Base-by-base conservation (phyloP, 2,797 vertebrate genomes). In the Oreortyx pictus region DNA sequence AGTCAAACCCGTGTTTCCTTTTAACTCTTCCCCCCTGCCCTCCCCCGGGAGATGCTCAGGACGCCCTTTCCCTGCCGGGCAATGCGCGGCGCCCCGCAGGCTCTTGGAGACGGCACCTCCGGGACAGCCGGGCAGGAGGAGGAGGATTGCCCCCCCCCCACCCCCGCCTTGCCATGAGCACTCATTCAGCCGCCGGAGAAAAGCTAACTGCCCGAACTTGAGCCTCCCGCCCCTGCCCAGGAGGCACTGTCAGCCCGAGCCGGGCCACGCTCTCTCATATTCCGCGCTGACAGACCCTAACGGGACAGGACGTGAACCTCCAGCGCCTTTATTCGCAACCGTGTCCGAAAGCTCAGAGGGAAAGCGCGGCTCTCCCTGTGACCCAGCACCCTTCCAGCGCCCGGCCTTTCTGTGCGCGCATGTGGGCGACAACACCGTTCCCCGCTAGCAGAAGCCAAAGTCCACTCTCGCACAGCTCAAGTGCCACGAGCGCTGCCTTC, bases 381-480 rank as follows among this genome's bases (percentile, higher is more conserved):
- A 75, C 11, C 52, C 11, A 66, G 27, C 70, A n/a, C 54, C 35
- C 65, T 31, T 44, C 67, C 83, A 82, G 86, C 77, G 65, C 82
- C 82, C 17, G 60, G 86, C 78, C 72, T 84, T 89, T 91, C 43
- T 71, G 59, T 83, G 84, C 37, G 73, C 83, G 64, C 74, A 41
- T 70, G 62, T 62, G 72, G 62, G 74, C 29, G 93, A 91, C 86
- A 94, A 93, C 88, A 64, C 76, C 27, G 54, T 68, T 82, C 86
- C 73, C 74, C 72, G n/a, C 91, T 95, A 88, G 77, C 61, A 90
- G 79, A 93, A 91, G 80, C 41, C 94, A 92, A 96, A 96, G 96
- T 96, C 95, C 94, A 92, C 86, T 93, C 94, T 88, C 27, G 49
- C 56, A 11, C 75, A 85, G 61, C 75, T 90, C 50, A 86, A 95